Percentiles rank a stretch among this genome's conserved stretches.
These are phyloP conservation scores for Ammodytes dubius DNA, from an alignment of 2,113 vertebrate species.

Conservation along the genomic window DNA sequence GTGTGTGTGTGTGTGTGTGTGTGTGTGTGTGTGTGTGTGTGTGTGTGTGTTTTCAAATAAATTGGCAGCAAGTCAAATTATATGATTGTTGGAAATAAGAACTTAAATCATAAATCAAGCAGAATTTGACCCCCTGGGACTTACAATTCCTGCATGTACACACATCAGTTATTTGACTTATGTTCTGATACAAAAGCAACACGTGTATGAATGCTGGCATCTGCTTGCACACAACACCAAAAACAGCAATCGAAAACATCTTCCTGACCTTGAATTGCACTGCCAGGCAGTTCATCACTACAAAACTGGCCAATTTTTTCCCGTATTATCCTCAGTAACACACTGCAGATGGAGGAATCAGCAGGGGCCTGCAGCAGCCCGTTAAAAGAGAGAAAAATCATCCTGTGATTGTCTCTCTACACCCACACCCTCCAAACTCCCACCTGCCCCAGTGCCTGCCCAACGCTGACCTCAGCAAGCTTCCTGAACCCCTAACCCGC, in stretches of 20 bases:
- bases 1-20: too few species aligned
- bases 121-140: background rate
- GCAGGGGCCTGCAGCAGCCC: slow-evolving; percentile 48
- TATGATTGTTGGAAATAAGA: slow-evolving; percentile 12
- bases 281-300: slow-evolving; percentile 29
- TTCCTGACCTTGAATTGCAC: slow-evolving; percentile 51
- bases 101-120: slow-evolving; percentile 16
- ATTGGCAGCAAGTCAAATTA: background rate
- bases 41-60: background rate
- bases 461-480: slow-evolving; percentile 78
- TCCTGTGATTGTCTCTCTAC: slow-evolving; percentile 53
- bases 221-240: slow-evolving; percentile 27
- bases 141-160: slow-evolving; percentile 15
- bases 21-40: too few species aligned
- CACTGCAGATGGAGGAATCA: slow-evolving; percentile 73
- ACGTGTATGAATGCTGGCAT: slow-evolving; percentile 21
- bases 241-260: slow-evolving; percentile 39
- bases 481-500: slow-evolving; percentile 54
- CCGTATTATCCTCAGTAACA: slow-evolving; percentile 51
- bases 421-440: slow-evolving; percentile 69
- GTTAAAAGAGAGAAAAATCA: slow-evolving; percentile 47
- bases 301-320: slow-evolving; percentile 44
- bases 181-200: slow-evolving; percentile 1
- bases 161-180: background rate
- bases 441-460: slow-evolving; percentile 78